Base-by-base conservation (phyloP, 2,113 vertebrate genomes). In the Corvus moneduloides region DNA sequence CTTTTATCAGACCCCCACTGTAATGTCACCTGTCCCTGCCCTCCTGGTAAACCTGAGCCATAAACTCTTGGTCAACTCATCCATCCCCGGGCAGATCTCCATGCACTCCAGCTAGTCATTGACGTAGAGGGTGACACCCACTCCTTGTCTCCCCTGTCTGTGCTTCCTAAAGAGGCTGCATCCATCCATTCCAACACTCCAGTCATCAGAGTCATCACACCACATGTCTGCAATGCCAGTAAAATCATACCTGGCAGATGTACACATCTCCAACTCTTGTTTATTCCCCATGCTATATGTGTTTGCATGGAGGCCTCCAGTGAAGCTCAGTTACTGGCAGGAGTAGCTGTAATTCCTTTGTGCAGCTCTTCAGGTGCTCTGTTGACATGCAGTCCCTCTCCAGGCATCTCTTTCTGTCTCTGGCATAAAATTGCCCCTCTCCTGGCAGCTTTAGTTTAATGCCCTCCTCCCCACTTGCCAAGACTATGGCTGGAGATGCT, bases 251-350 rank as follows among this genome's bases (percentile, higher is more conserved):
- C 23, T 46, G 20, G 13, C 39, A 46, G 64, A 39, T 11, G 6
- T 11, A 16, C 14, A 13, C 1, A 0, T 78, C 13, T 69, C n/a
- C 6, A 54, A 3, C 48, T 69, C 13, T 58, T 46, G 9, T 73
- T 44, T 64, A 17, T 54, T 62, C 5, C 16, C 16, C 0, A 1
- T 41, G 51, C 59, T 55, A 6, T 8, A 9, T 30, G 8, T n/a
- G 12, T 32, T 54, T 71, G 23, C 16, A 6, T 39, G 13, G 55
- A 54, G 28, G 33, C 33, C 12, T 11, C 9, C 1, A 1, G 0
- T 71, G n/a, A 63, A 21, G 24, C 56, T 11, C 28, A 46, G 18
- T 69, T 69, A 27, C 18, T 61, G 28, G 15, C 23, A 33, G n/a
- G n/a, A n/a, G 22, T 30, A 24, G 9, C 28, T 63, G 13, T n/a